Percentiles rank a stretch among this genome's conserved stretches.
Conservation (phyloP, 2,113 vertebrate species). For the Andinoacara biseriatus region DNA sequence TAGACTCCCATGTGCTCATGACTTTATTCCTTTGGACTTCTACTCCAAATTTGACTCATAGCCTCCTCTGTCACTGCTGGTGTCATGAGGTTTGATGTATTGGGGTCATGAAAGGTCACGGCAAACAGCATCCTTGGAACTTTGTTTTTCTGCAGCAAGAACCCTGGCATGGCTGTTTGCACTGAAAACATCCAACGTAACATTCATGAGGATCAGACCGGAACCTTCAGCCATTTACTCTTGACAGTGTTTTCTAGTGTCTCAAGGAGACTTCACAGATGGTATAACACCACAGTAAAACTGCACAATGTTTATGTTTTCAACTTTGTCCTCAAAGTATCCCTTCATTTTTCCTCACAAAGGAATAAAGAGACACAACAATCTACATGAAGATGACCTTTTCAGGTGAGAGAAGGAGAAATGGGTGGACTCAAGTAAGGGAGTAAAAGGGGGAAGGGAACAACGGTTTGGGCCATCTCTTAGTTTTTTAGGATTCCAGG, state of each 20-base stretch:
- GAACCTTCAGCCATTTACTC: background rate
- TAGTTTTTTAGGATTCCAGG: slow-evolving; percentile 24
- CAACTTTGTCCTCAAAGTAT: background rate
- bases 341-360: slow-evolving; percentile 10
- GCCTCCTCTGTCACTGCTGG: slow-evolving; percentile 85
- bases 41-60: slow-evolving; percentile 85
- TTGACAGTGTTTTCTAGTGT: background rate
- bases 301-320: background rate
- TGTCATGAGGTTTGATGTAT: slow-evolving; percentile 94
- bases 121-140: slow-evolving; percentile 62
- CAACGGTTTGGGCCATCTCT: background rate
- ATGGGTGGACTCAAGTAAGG: background rate
- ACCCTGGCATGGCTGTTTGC: slow-evolving; percentile 17
- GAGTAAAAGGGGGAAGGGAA: background rate
- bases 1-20: slow-evolving; percentile 82
- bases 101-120: slow-evolving; percentile 81
- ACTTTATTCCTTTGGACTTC: slow-evolving; percentile 90
- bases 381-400: slow-evolving; percentile 39
- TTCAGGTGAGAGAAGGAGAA: background rate
- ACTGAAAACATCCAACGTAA: background rate
- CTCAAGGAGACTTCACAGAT: background rate
- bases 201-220: background rate
- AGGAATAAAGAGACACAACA: slow-evolving; percentile 31
- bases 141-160: slow-evolving; percentile 47
- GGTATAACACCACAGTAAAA: background rate